Base-by-base conservation (phyloP, 2,888 invertebrate species). In the Colostygia pectinataria region DNA sequence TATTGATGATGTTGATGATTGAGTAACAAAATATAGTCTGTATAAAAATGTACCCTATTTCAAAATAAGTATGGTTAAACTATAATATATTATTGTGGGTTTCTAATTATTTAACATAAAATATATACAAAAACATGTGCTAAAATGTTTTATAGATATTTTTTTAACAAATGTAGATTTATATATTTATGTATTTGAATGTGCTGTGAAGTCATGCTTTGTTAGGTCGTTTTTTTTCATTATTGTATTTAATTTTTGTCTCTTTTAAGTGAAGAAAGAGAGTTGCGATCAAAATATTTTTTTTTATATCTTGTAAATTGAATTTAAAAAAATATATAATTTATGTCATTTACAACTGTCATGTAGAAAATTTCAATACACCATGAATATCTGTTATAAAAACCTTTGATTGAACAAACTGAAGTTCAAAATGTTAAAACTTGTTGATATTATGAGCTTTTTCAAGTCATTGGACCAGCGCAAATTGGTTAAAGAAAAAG, bases 171-270 rank as follows among this genome's bases (percentile, higher is more conserved):
- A 23, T 10, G 6, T 28, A 15, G 13, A n/a, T n/a, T 25, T 20
- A 20, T 6, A 5, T 32, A 15, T 24, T 6, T 23, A 4, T 33
- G 33, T 33, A 41, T 40, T 40, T 33, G 6, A 24, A 5, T 29
- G 46, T 23, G 34, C 46, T 46, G 40, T 46, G 46, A 40, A 32
- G 13, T 40, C 7, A 24, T 44, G 24, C 37, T 31, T 20, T 12
- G 27, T 34, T 23, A 5, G 20, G 20, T 6, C 20, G 20, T 20
- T 5, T 20, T 6, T 2, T 20, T 2, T 20, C 1, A 20, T 1
- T 20, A 6, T 20, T 5, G 6, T 20, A 20, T 1, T 18, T 2
- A 3, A 18, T 18, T 18, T 18, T 18, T 2, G 2, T 5, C 20
- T 20, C 20, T 4, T 20, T 20, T 20, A n/a, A 20, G 20, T 20